Conservation (phyloP, 2,888 invertebrate genomes). For the Sarcophaga subvicina region DNA sequence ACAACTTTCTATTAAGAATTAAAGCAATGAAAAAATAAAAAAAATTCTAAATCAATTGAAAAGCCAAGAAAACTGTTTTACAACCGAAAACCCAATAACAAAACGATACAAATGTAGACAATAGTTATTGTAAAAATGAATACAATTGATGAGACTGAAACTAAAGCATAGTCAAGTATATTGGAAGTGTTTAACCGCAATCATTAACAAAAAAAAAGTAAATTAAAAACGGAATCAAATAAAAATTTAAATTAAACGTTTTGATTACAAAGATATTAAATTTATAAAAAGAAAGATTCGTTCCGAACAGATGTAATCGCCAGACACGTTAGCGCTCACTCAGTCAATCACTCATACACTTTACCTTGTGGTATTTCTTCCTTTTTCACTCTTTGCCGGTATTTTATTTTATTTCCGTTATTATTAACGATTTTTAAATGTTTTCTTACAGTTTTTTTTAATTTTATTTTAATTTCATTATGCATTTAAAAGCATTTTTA, state of each 20-base stretch:
- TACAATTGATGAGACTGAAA: background rate
- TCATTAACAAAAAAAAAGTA: background rate
- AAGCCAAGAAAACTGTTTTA: background rate
- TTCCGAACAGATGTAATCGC: background rate
- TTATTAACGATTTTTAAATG: slow-evolving; percentile 44
- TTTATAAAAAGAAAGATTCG: background rate
- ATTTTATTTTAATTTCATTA: slow-evolving; percentile 15
- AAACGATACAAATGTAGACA: background rate
- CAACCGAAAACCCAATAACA: background rate
- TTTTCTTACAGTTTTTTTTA: slow-evolving; percentile 28
- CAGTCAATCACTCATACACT: background rate
- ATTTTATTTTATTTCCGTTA: slow-evolving; percentile 61
- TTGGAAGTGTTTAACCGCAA: background rate
- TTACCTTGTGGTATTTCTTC: slow-evolving; percentile 2
- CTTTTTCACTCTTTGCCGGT: slow-evolving; percentile 19
- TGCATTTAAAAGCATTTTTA: background rate
- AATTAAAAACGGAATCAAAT: background rate
- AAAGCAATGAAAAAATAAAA: too few relatives aligned
- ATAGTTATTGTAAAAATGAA: background rate
- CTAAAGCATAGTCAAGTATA: background rate
- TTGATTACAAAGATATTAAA: background rate
- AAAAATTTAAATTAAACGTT: background rate
- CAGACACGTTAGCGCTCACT: background rate
- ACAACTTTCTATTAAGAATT: background rate
- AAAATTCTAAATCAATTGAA: too few relatives aligned